Conservation (phyloP, 1,140 invertebrate genomes). For the Sycophila sp. region DNA sequence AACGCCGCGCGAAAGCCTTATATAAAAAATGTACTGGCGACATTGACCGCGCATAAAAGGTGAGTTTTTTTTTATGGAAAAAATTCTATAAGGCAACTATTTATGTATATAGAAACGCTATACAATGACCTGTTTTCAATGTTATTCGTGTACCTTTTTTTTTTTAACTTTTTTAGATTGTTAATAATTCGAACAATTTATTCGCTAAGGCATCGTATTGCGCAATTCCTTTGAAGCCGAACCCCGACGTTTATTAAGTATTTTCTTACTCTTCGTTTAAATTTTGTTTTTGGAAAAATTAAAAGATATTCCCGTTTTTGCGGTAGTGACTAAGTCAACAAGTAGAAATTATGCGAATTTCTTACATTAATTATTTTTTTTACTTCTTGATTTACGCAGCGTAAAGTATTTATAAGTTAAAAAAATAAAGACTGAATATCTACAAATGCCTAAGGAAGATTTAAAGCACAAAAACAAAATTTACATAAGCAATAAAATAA, state of each 20-base stretch:
- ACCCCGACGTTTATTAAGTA: background rate
- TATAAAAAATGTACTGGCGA: background rate
- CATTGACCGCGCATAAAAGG: too few species aligned
- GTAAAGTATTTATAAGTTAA: too few species aligned
- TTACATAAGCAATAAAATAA: too few species aligned
- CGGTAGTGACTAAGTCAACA: background rate
- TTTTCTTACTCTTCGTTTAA: background rate
- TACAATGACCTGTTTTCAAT: background rate
- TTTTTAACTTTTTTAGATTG: background rate
- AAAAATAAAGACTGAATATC: too few species aligned
- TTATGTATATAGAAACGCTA: background rate
- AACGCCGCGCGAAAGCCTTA: background rate
- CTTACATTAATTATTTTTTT: background rate
- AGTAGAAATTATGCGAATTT: background rate
- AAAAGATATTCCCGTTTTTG: background rate
- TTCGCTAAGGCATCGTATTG: conserved; percentile 9
- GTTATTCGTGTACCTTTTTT: background rate
- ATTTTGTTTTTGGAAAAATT: background rate
- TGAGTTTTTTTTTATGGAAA: background rate
- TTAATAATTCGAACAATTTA: background rate
- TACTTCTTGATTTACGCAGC: background rate
- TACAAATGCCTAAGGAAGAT: background rate
- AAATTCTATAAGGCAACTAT: background rate
- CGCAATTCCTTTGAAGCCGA: conserved; percentile 6
- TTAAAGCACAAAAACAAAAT: background rate